These are phyloP conservation scores for Aleiodes testaceus DNA, from an alignment of 2,888 invertebrate species.

Conservation along the genomic window DNA sequence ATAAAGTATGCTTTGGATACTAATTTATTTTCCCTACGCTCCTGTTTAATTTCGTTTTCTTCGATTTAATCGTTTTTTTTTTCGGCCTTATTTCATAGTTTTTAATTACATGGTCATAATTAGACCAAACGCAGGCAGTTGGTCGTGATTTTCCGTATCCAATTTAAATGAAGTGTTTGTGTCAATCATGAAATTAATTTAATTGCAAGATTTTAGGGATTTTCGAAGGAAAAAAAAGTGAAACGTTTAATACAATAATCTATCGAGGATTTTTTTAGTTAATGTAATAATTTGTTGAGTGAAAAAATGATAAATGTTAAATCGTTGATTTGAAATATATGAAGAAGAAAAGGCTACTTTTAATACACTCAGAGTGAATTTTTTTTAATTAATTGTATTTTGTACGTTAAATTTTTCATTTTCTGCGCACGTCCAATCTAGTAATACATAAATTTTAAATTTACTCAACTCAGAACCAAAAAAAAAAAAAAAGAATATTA, in stretches of 20 bases:
- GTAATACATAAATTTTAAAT: constrained; percentile 28
- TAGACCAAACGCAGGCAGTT: constrained; percentile 21
- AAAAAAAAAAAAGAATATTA: background rate
- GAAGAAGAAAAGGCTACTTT: constrained; percentile 55
- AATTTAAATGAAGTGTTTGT: background rate
- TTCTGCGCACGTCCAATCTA: constrained; percentile 42
- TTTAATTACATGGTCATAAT: constrained; percentile 3
- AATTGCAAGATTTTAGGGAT: background rate
- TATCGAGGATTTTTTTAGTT: constrained; percentile 49
- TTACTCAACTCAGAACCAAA: background rate
- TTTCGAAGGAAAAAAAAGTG: background rate
- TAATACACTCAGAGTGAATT: constrained; percentile 53
- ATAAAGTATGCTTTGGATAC: constrained; percentile 52
- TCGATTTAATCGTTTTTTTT: constrained; percentile 26
- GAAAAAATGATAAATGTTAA: constrained; percentile 56
- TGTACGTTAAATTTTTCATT: constrained; percentile 39
- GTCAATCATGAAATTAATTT: background rate
- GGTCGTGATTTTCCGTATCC: constrained; percentile 18
- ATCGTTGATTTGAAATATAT: constrained; percentile 65
- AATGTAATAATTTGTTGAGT: constrained; percentile 59
- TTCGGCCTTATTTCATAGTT: constrained; percentile 3
- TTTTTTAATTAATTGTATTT: constrained; percentile 30
- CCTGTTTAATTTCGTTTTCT: constrained; percentile 39
- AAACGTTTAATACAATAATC: constrained; percentile 10
- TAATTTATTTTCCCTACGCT: constrained; percentile 49